These are phyloP conservation scores for Phylloscopus trochilus DNA, from an alignment of 2,113 vertebrate genomes.

Conservation along the genomic window DNA sequence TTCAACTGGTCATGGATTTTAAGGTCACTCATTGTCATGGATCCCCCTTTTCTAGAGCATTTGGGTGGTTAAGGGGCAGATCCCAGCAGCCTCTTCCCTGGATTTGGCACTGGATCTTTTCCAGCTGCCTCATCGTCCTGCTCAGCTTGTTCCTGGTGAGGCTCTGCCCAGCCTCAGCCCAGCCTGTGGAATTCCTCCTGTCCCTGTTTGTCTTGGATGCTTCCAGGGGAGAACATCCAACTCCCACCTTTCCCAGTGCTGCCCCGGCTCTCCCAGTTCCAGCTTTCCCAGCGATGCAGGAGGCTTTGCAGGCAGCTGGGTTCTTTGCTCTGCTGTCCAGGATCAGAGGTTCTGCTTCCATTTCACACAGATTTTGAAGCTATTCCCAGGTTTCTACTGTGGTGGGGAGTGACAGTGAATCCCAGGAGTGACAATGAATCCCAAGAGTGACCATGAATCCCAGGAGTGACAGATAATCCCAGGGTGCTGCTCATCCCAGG, in stretches of 20 bases:
- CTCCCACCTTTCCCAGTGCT: not conserved
- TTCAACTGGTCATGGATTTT: not conserved
- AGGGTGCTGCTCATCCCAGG: not conserved
- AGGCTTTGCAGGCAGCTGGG: not conserved
- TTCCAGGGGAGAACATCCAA: not conserved
- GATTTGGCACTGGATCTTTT: not conserved
- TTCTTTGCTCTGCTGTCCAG: not conserved
- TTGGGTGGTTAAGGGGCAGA: not conserved
- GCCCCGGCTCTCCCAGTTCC: not conserved
- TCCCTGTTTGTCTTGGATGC: not conserved
- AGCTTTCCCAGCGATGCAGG: not conserved
- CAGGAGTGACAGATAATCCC: not conserved
- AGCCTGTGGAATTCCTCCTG: not conserved
- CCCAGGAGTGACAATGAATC: not conserved
- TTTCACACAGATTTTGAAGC: not conserved
- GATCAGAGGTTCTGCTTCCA: not conserved
- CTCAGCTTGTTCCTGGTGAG: not conserved
- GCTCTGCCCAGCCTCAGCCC: not conserved
- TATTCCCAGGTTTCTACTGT: accelerated
- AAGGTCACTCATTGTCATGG: not conserved
- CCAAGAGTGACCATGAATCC: not conserved
- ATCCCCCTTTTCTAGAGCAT: not conserved
- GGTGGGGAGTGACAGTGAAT: not conserved
- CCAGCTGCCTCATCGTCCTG: not conserved
- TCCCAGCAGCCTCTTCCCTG: not conserved